Percentiles rank a stretch among this genome's conserved stretches.
These are phyloP conservation scores for Anaspis maculata DNA, from an alignment of 2,888 invertebrate species.

Conservation along the genomic window DNA sequence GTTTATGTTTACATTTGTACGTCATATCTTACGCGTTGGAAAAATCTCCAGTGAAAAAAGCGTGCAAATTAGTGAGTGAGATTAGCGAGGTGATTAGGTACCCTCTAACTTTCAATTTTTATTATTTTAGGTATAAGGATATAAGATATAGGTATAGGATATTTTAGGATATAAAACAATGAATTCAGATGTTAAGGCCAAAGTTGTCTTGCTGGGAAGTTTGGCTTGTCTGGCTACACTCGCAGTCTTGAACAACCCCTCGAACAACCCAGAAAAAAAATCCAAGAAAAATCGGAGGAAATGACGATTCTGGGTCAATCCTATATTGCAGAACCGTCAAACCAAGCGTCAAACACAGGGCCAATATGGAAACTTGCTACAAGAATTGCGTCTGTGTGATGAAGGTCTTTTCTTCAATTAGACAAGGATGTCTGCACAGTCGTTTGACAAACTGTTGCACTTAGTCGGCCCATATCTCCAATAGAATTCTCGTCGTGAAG, in stretches of 20 bases:
- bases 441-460: constrained; percentile 14
- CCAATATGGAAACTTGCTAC: constrained; percentile 16
- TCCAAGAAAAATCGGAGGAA: constrained; percentile 2
- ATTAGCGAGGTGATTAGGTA: too few species aligned
- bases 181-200: not conserved
- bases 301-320: constrained; percentile 16
- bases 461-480: constrained; percentile 15
- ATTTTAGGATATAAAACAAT: too few species aligned
- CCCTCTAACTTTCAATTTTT: too few species aligned
- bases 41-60: too few species aligned
- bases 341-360: constrained; percentile 14
- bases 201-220: not conserved
- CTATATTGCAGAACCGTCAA: constrained; percentile 15
- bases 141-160: too few species aligned
- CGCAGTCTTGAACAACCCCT: not conserved
- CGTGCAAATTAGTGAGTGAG: too few species aligned
- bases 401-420: constrained; percentile 19
- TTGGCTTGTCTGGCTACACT: not conserved
- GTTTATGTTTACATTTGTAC: too few species aligned
- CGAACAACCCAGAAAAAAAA: not conserved
- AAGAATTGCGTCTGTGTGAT: constrained; percentile 20
- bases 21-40: too few species aligned
- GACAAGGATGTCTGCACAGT: constrained; percentile 12
- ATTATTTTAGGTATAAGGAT: too few species aligned
- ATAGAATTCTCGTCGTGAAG: constrained; percentile 16